Evolutionary conservation across 2,797 vertebrate species (phyloP).

Genomic region (Pristis pectinata): DNA sequence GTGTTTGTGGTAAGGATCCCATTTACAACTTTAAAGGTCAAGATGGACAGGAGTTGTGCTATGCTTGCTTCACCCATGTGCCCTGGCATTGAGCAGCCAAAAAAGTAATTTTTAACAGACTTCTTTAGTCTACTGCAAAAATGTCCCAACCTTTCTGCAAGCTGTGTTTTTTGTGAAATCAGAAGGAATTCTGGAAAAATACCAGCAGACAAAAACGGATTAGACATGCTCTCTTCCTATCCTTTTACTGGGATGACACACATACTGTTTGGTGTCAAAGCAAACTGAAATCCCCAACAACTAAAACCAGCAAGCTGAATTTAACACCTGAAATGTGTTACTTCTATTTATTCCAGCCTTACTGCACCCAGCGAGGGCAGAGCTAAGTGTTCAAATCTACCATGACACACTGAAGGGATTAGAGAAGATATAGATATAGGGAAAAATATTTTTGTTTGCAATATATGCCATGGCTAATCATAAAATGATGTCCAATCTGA

Average conservation of each 20-base stretch:
- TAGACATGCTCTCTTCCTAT: too few relatives aligned
- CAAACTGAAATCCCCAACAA: neutral
- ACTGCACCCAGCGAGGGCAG: neutral
- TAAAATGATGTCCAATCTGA: neutral
- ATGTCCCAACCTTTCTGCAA: neutral
- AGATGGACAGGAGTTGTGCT: too few relatives aligned
- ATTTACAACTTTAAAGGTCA: too few relatives aligned
- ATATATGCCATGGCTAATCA: neutral
- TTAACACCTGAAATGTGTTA: neutral
- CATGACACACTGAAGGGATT: neutral
- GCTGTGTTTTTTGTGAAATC: neutral
- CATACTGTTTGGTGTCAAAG: neutral
- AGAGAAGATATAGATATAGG: neutral
- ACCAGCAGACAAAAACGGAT: too few relatives aligned
- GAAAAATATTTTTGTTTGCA: neutral
- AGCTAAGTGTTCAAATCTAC: neutral
- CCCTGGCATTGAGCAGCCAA: neutral
- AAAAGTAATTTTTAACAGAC: neutral
- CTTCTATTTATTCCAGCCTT: neutral
- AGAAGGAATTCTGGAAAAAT: neutral
- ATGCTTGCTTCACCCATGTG: too few relatives aligned
- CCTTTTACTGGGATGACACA: neutral
- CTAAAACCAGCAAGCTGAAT: neutral
- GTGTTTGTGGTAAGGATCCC: too few relatives aligned
- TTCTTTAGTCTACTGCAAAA: neutral